Base-by-base conservation (phyloP, 64 coral and sea anemone species). In the Actinia equina region DNA sequence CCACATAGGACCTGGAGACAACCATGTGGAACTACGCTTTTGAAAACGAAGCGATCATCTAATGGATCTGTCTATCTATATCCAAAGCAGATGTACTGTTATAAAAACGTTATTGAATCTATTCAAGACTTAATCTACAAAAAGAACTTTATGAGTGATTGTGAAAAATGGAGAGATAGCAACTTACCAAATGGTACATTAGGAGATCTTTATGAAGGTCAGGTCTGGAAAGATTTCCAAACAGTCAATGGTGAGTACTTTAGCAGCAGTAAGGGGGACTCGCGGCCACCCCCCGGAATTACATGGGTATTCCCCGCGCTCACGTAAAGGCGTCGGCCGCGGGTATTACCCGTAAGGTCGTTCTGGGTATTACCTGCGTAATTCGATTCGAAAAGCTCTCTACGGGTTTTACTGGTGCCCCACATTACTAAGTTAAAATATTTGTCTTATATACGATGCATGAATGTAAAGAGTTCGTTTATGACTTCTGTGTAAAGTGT, bases 21-120 rank as follows among this genome's bases (percentile, higher is more conserved):
- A 23, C 11, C 26, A 12, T 94, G 92, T 77, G 84, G 74, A 27
- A 27, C 76, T 20, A 82, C 18, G 14, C 30, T 87, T 46, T 77
- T 86, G 27, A 89, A 83, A 52, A 67, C 52, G 52, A 88, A 86
- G 15, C 43, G 86, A 54, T 59, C 86, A 44, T 61, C 51, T 37
- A 55, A 57, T 86, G 92, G 92, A 27, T 59, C 56, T 43, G 64
- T 67, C 46, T 57, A 80, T 20, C 83, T 89, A 26, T 94, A 94
- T 76, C 92, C 92, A n/a, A 59, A 74, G 14, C 86, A 92, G 77
- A 82, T 83, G 7, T 92, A 92, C 61, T 92, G 91, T 42, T 88
- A 88, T 44, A 92, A 23, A 26, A 94, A 88, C 19, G 30, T 94
- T 54, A 82, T 67, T 86, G 71, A 89, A 17, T 55, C 59, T 13